Conservation (phyloP, 2,797 vertebrate genomes). For the Onychomys torridus region DNA sequence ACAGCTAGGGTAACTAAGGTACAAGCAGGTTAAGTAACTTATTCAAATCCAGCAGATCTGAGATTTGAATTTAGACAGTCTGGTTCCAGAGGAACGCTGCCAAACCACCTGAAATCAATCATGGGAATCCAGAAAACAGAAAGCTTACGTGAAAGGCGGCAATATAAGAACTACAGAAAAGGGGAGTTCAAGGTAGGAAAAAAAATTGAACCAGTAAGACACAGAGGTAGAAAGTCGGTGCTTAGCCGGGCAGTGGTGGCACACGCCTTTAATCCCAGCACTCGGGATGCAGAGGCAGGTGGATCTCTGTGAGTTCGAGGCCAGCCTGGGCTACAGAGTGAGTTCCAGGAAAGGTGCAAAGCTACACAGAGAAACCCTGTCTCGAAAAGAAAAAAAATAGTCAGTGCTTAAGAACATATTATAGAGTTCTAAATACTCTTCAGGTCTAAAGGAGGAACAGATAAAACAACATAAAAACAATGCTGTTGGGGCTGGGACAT, state of each 20-base stretch:
- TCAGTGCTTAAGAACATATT: neutral
- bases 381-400: neutral
- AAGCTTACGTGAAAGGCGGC: neutral
- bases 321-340: too few species aligned
- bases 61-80: neutral
- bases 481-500: too few species aligned
- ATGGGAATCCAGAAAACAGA: neutral
- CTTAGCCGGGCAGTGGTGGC: too few species aligned
- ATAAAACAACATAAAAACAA: conserved; percentile 13
- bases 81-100: neutral
- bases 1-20: neutral
- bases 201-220: neutral
- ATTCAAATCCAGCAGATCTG: neutral
- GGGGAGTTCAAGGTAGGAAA: neutral
- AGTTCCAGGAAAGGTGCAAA: too few species aligned
- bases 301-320: too few species aligned
- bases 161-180: neutral
- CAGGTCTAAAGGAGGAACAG: neutral
- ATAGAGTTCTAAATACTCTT: neutral
- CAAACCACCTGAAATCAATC: neutral
- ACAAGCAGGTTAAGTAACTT: neutral
- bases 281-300: too few species aligned
- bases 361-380: too few species aligned
- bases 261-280: too few species aligned
- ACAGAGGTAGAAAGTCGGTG: neutral